A percentile compares a stretch with the other conserved stretches of the same genome.
Conservation (phyloP, 2,113 vertebrate species). For the Gymnarchus niloticus region DNA sequence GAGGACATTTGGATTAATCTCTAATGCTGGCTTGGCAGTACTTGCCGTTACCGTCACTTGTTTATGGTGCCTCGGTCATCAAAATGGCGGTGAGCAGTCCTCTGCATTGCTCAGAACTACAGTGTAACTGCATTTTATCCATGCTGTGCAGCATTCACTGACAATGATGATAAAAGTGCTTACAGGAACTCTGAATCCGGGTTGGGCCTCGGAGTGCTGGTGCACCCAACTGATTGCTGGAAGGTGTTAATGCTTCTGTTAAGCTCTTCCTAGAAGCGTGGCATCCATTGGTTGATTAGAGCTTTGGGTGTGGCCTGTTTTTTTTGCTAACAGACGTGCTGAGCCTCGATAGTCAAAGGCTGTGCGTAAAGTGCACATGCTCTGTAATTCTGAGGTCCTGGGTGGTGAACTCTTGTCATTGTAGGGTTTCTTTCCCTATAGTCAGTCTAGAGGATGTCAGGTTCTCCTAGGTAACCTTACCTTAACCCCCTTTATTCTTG, state of each 20-base stretch:
- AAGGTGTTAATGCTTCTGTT: constrained; percentile 46
- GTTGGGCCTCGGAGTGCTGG: constrained; percentile 41
- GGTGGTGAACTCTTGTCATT: neutral
- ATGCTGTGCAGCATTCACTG: neutral
- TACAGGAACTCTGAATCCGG: constrained; percentile 48
- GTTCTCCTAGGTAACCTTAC: no score
- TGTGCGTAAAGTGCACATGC: neutral
- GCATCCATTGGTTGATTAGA: constrained; percentile 52
- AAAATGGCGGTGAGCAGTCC: neutral
- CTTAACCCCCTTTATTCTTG: no score
- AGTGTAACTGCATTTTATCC: constrained; percentile 3
- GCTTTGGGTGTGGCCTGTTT: constrained; percentile 7
- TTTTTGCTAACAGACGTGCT: neutral
- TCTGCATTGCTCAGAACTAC: neutral
- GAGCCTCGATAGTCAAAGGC: neutral
- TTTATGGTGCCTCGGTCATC: neutral
- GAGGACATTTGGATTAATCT: neutral
- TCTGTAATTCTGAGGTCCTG: neutral
- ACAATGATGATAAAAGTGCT: constrained; percentile 17
- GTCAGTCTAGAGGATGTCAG: neutral
- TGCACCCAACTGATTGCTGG: constrained; percentile 53
- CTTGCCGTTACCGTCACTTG: neutral
- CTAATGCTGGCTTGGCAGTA: neutral
- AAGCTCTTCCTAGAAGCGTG: constrained; percentile 49
- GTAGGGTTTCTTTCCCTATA: neutral